Percentiles rank a stretch among this genome's conserved stretches.
Conservation (phyloP, 2,113 vertebrate genomes). For the Myanophis thanlyinensis region DNA sequence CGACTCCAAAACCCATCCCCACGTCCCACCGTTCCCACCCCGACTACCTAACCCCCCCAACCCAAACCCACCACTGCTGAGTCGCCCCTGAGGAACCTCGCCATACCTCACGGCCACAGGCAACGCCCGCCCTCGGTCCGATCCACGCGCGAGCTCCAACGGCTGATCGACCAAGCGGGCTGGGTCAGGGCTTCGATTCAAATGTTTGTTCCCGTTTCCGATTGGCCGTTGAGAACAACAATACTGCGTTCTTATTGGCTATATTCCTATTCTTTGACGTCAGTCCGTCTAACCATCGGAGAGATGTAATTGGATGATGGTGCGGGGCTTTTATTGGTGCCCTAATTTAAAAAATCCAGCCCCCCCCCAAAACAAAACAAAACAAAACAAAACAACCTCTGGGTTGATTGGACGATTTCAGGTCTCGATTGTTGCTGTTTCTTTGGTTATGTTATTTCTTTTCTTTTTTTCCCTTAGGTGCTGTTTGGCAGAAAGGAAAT, state of each 20-base stretch:
- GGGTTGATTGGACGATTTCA: background rate
- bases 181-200: conserved; percentile 23
- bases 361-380: background rate
- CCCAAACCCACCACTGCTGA: background rate
- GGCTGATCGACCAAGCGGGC: fast-evolving
- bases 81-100: background rate
- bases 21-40: background rate
- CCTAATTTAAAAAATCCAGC: background rate
- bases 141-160: background rate
- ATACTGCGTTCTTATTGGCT: conserved; percentile 39
- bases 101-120: too few species aligned
- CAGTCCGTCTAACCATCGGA: background rate
- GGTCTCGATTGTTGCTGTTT: background rate
- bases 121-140: background rate
- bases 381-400: too few species aligned
- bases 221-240: background rate
- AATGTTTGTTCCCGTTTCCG: conserved; percentile 5
- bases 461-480: background rate
- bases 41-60: background rate
- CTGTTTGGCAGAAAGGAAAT: background rate
- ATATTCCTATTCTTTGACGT: fast-evolving
- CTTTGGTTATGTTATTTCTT: background rate
- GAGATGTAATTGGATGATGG: background rate
- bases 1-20: background rate
- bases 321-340: background rate